Conservation (phyloP, 2,113 vertebrate species). For the Crotalus tigris region DNA sequence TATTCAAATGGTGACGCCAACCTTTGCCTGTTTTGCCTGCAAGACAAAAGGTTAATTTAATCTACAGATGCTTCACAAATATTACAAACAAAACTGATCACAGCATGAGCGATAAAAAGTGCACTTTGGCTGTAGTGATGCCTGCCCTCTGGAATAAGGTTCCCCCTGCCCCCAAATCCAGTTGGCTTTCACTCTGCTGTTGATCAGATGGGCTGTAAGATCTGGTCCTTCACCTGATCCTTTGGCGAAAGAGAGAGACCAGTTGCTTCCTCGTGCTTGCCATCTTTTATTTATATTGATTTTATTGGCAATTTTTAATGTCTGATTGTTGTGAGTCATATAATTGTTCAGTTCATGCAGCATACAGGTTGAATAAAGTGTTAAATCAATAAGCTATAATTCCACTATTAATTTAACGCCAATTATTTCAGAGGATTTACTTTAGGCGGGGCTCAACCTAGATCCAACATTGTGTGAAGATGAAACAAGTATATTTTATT, state of each 20-base stretch:
- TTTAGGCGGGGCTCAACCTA: neutral
- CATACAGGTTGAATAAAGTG: neutral
- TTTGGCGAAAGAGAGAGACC: neutral
- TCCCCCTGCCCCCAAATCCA: neutral
- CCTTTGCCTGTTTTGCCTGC: neutral
- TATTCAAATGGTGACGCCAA: neutral
- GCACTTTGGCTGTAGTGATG: neutral
- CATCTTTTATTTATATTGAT: neutral
- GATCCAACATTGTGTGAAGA: neutral
- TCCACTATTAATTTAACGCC: neutral
- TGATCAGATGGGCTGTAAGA: neutral
- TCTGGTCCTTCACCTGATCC: neutral
- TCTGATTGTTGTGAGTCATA: neutral
- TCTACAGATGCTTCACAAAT: neutral
- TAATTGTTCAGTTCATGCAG: neutral
- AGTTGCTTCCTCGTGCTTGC: neutral
- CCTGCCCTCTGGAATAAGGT: neutral
- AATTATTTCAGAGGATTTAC: neutral
- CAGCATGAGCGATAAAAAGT: neutral
- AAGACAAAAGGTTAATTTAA: neutral
- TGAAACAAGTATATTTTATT: neutral
- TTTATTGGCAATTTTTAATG: neutral
- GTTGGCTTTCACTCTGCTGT: neutral
- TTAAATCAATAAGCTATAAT: neutral
- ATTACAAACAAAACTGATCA: neutral